Evolutionary conservation across 2,888 invertebrate genomes (phyloP), one percentile per base, ranked within the genome.

Genomic region (Drosophila stalkeri): DNA sequence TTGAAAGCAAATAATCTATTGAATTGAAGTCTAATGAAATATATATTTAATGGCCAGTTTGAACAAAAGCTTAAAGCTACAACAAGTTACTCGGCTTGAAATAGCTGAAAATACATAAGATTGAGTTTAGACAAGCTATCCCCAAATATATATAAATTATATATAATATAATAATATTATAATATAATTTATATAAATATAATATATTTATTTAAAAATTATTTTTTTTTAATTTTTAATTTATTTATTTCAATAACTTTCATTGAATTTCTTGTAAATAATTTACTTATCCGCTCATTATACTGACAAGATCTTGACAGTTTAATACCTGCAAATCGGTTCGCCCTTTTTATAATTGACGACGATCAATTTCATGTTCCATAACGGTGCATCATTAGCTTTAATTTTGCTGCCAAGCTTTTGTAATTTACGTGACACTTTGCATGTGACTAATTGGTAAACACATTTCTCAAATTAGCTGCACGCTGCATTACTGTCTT

Each of bases 361-460:
- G 11, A 18, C 2, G 16, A 18, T 43, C 39, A 72, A 39, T 47
- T 72, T 52, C 18, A 37, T 23, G 47, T 46, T 23, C 14, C 43
- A 41, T 49, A 52, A 49, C 51, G 18, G 35, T 18, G 11, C 39
- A 49, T 68, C 57, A 74, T 77, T 70, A 57, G 33, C 12, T 46
- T 43, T 54, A 44, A 64, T 54, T 77, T 60, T 37, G 18, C 16
- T 70, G 54, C 43, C 78, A 70, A 49, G 44, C 55, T 68, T 68
- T 65, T 64, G 20, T 43, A 43, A 64, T 51, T 39, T 55, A 68
- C 55, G 64, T 73, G 84, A 70, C 75, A 81, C 65, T 73, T 86
- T 75, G 80, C 83, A 78, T 84, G 82, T n/a, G 37, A 33, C 31
- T 87, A 87, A 84, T 82, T 80, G 78, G 20, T 54, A 47, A 69